Conservation (phyloP, 1,140 invertebrate genomes). For the Danaus melanippus region DNA sequence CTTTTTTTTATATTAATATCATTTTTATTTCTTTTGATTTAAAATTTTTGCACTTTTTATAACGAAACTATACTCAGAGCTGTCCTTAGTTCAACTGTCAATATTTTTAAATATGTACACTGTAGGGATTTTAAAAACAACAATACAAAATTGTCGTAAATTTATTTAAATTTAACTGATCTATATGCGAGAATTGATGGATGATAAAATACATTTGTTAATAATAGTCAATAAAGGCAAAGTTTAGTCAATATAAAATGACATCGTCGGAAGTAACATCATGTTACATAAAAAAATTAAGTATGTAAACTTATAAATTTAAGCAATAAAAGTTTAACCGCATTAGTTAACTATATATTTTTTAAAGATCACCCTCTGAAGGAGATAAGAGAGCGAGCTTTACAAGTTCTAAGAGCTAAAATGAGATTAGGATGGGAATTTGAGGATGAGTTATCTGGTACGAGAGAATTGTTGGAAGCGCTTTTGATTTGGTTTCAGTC, state of each 20-base stretch:
- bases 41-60: too few relatives aligned
- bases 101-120: too few relatives aligned
- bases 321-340: background rate
- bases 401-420: conserved; percentile 45
- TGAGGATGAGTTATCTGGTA: conserved; percentile 46
- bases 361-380: conserved; percentile 47
- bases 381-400: conserved; percentile 58
- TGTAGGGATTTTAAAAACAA: too few relatives aligned
- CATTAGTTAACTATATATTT: background rate
- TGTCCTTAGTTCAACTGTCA: too few relatives aligned
- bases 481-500: conserved; percentile 50
- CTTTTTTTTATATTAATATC: too few relatives aligned
- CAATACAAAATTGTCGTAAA: too few relatives aligned
- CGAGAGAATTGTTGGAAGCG: conserved; percentile 42
- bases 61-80: too few relatives aligned
- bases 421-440: conserved; percentile 53
- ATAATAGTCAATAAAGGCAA: too few relatives aligned
- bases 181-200: too few relatives aligned
- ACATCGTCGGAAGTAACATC: conserved; percentile 25
- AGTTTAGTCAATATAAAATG: conserved; percentile 3
- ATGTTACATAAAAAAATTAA: conserved; percentile 50
- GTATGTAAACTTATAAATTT: conserved; percentile 26
- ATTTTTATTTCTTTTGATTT: too few relatives aligned
- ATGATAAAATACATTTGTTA: too few relatives aligned
- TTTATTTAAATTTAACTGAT: too few relatives aligned